Evolutionary conservation across 1,140 invertebrate species (phyloP), one percentile per base, ranked within the genome.

Genomic region (Calosoma granatense): DNA sequence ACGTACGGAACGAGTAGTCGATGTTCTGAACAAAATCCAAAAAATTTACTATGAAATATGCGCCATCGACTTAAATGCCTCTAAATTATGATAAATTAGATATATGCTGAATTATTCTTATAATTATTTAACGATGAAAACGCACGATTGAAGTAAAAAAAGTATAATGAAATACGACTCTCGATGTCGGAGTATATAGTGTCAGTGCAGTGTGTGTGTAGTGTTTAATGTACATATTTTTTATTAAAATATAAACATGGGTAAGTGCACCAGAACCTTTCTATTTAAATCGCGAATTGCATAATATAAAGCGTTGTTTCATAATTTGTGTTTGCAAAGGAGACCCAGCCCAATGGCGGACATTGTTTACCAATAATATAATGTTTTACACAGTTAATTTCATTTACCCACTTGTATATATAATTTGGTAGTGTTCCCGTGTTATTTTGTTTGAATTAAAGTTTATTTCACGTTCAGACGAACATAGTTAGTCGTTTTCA

Each of bases 301-400:
- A n/a, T 36, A 36, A 36, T 36, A 36, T n/a, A n/a, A n/a, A n/a
- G 14, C 14, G 14, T 30, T 30, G 26, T 30, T 11, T 11, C 41
- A 17, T 11, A 47, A 6, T 12, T 47, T 47, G 3, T 17, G 41
- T 47, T 47, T 47, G 41, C 17, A 47, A 12, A 12, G 15, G 4
- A 12, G 41, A 47, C 41, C 41, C 41, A 47, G 41, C 41, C 41
- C 41, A 47, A 47, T 47, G 41, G 41, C 41, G 41, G 41, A 47
- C 41, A 17, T 12, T 47, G 41, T 47, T 47, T 47, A 47, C 41
- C 15, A 47, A 17, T 47, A 4, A 12, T 47, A 12, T 47, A 47
- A 12, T 12, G 17, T 11, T 11, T 47, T 47, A 47, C 9, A 12
- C 41, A 47, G 4, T 47, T 47, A 47, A 47, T 17, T 47, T 47